Base-by-base conservation (phyloP, 2,797 vertebrate species). In the Pantherophis alleghaniensis region DNA sequence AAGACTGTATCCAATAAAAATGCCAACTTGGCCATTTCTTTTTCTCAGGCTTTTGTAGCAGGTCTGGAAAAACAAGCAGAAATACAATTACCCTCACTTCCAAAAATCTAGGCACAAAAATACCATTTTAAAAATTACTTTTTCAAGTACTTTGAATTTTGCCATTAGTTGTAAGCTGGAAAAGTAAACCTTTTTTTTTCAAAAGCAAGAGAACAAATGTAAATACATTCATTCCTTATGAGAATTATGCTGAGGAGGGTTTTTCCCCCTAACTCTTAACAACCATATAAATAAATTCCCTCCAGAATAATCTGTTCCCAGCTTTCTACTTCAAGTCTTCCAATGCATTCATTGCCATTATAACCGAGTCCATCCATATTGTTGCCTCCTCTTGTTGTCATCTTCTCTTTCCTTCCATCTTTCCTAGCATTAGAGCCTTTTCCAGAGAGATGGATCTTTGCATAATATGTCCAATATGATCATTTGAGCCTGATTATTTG, bases 61-160 rank as follows among this genome's bases (percentile, higher is more conserved):
- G 2, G 26, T 56, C 53, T 26, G n/a, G 92, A n/a, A 47, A 47
- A 88, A 16, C 74, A 12, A 16, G 61, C 42, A 79, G 42, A 14
- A 3, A 61, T 18, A 53, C 9, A 55, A 60, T 55, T n/a, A 93
- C 42, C 32, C 56, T 26, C 20, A 55, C 57, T 93, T 91, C 22
- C 57, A 74, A 91, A 74, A 74, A 56, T n/a, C 32, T 42, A 66
- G 10, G 74, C 74, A 56, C 20, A 93, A 90, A 90, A 90, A 90
- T 47, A 37, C 5, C 47, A 60, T 26, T 86, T 69, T 37, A 42
- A 86, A 92, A 61, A 86, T 13, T 90, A 59, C 9, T 60, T 56
- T 86, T 59, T 28, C 42, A 87, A 74, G 7, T 56, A n/a, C 60
- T 69, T 74, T 51, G 37, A 88, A 55, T 55, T 51, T 63, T 89